Evolutionary conservation across 1,140 invertebrate genomes (phyloP).

Genomic region (Mizuhopecten yessoensis): DNA sequence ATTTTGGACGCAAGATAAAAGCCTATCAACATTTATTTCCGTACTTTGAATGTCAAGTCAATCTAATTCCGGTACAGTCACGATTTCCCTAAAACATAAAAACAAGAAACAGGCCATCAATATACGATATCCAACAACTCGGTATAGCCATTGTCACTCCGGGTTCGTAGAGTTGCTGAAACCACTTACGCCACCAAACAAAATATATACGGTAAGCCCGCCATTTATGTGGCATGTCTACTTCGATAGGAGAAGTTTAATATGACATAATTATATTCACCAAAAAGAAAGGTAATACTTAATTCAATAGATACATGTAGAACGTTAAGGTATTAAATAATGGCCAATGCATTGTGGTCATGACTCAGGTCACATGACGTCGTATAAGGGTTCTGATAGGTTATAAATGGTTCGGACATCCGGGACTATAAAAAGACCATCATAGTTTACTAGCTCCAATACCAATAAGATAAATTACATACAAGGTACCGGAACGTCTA

Average conservation of each 20-base stretch:
- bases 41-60: neutral
- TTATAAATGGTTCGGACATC: too few species aligned
- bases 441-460: too few species aligned
- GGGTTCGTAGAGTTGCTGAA: neutral
- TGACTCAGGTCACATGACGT: too few species aligned
- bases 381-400: too few species aligned
- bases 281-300: too few species aligned
- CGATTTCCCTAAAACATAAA: conserved; percentile 5
- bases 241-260: neutral
- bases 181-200: neutral
- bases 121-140: neutral
- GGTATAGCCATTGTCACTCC: neutral
- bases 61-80: neutral
- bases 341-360: too few species aligned
- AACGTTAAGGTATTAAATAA: too few species aligned
- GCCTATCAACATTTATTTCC: conserved; percentile 20
- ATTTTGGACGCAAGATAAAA: neutral
- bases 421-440: too few species aligned
- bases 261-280: neutral
- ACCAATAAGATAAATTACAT: too few species aligned
- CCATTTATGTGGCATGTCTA: neutral
- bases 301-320: too few species aligned
- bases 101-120: neutral
- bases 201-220: neutral
- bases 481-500: too few species aligned